Evolutionary conservation across 2,797 vertebrate genomes (phyloP), one percentile per base, ranked within the genome.

Genomic region (Paedocypris micromegethes): DNA sequence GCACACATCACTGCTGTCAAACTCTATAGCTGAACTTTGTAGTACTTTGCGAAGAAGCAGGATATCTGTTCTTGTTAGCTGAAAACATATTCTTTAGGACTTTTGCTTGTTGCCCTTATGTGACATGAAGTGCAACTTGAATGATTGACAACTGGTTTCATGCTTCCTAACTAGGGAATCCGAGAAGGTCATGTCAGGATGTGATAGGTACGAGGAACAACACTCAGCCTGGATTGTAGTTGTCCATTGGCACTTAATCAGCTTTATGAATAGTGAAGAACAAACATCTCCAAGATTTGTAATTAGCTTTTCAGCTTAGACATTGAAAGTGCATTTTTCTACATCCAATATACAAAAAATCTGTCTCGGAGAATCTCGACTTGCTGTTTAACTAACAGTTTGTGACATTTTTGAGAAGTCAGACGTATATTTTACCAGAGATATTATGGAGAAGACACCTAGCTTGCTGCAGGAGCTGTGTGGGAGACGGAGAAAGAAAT

Each of bases 151-250:
- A 80, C 77, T 78, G 5, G 59, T 80, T 83, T 82, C 70, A 82
- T 83, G 74, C 65, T 78, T 63, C 72, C 54, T 82, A 86, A 86
- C 81, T 78, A 81, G 44, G 55, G 77, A 66, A 65, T 73, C 79
- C 83, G 84, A 87, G 83, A 85, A 80, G 83, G 81, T 83, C 68
- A 9, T 79, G 83, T 84, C 83, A 82, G 67, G 77, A 72, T 80
- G 83, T 82, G 76, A 80, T 79, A 73, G 77, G 79, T 79, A 79
- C 76, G 63, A 4, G 52, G 70, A 68, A 81, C 54, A 69, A 77
- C 79, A 75, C 72, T 64, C 75, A 74, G 76, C 23, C 23, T 23
- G 23, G 23, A 23, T 23, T 23, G 23, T 23, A 23, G 23, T 23
- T 23, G 23, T 23, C 23, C 23, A 23, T 23, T 23, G 23, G 23